A percentile compares a stretch with the other conserved stretches of the same genome.
phyloP scores from a whole-genome alignment of 2,113 vertebrate species.

The Malurus melanocephalus region DNA sequence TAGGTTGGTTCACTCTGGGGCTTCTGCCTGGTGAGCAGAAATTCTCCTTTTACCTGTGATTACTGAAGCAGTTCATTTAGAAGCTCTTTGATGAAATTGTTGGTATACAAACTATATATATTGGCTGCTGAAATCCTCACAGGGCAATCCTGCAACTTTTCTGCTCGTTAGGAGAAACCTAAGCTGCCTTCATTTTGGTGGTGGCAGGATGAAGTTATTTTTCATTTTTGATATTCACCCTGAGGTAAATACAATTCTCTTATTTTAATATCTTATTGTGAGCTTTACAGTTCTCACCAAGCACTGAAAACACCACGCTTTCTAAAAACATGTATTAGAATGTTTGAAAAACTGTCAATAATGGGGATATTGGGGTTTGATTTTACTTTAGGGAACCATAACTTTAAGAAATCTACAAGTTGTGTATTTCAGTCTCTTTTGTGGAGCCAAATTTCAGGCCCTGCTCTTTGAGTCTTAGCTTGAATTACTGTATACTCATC shows the following conservation, averaged over 20 bases:
- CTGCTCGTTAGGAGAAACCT: background rate
- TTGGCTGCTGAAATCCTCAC: background rate
- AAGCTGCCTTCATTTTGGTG: background rate
- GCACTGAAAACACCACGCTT: background rate
- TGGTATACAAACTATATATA: background rate
- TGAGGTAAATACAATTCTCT: background rate
- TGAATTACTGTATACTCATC: background rate
- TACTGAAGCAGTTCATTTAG: background rate
- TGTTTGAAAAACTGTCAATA: background rate
- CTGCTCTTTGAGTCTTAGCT: background rate
- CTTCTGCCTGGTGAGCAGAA: background rate
- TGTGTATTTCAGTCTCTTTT: background rate
- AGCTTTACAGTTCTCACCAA: background rate
- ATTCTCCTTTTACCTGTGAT: background rate
- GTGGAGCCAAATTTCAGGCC: background rate
- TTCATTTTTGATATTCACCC: background rate
- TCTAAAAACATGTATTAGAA: background rate
- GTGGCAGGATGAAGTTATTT: background rate
- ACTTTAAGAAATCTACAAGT: background rate
- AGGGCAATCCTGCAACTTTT: background rate
- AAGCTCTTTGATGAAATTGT: background rate
- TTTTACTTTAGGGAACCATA: background rate
- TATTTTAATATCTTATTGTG: background rate
- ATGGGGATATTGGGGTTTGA: background rate
- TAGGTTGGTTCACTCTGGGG: background rate